phyloP scores from a whole-genome alignment of 2,113 vertebrate species.

The Pao palembangensis region DNA sequence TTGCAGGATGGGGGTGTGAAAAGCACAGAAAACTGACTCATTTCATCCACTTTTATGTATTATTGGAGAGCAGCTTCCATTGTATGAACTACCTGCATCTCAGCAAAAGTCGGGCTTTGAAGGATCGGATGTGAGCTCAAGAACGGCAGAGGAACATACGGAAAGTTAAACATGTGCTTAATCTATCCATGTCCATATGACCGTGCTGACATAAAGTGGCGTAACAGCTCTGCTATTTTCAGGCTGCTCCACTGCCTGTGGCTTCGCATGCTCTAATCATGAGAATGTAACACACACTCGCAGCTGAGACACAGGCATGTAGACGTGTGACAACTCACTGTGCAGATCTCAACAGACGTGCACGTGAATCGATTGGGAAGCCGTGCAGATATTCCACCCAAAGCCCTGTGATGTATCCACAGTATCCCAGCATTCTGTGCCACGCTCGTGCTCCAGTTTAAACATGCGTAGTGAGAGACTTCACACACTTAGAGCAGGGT shows the following conservation, averaged over 20 bases:
- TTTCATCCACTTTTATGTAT: conserved; percentile 21
- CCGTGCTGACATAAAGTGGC: conserved; percentile 36
- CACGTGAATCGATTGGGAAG: neutral
- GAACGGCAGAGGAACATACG: conserved; percentile 5
- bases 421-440: conserved; percentile 16
- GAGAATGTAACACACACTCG: conserved; percentile 21
- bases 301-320: conserved; percentile 7
- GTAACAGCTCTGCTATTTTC: conserved; percentile 47
- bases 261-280: conserved; percentile 39
- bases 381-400: neutral
- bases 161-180: neutral
- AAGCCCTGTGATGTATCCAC: conserved; percentile 6
- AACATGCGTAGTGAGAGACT: conserved; percentile 25
- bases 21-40: conserved; percentile 31
- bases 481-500: neutral
- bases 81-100: neutral
- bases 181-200: conserved; percentile 37
- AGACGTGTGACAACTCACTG: conserved; percentile 13
- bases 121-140: neutral
- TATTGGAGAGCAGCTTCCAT: conserved; percentile 7
- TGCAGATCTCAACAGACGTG: conserved; percentile 19
- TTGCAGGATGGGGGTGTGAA: conserved; percentile 29
- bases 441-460: conserved; percentile 1
- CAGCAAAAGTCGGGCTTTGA: conserved; percentile 1
- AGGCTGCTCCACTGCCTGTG: conserved; percentile 32